phyloP scores from a whole-genome alignment of 2,113 vertebrate genomes.

The Leuciscus idus region DNA sequence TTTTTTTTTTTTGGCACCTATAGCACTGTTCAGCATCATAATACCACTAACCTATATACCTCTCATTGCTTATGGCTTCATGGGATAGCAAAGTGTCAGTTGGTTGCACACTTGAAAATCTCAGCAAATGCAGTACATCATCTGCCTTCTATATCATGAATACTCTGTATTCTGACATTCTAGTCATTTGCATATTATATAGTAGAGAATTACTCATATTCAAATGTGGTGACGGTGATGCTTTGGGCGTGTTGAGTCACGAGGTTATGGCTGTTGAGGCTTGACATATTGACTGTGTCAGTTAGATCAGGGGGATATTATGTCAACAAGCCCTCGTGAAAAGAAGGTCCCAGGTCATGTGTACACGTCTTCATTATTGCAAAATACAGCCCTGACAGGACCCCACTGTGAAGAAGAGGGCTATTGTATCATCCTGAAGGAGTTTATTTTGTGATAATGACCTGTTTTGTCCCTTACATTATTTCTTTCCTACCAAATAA shows the following conservation, averaged over 20 bases:
- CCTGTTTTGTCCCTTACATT: background rate
- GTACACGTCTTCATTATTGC: background rate
- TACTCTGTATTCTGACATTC: background rate
- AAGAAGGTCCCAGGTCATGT: constrained; percentile 28
- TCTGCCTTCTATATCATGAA: background rate
- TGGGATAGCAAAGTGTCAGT: background rate
- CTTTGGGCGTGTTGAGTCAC: background rate
- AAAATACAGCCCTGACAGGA: background rate
- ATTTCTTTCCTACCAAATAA: background rate
- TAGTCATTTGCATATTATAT: constrained; percentile 9
- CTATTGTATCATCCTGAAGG: constrained; percentile 1
- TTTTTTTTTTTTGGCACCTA: too few relatives aligned
- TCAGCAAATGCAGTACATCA: background rate
- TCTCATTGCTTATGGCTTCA: background rate
- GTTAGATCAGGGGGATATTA: constrained; percentile 28
- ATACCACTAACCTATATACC: background rate
- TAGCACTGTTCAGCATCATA: background rate
- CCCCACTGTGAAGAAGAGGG: background rate
- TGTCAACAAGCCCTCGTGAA: constrained; percentile 14
- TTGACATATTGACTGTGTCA: constrained; percentile 35
- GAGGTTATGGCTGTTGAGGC: constrained; percentile 32
- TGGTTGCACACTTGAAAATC: background rate
- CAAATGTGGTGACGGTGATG: background rate
- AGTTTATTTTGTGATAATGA: background rate
- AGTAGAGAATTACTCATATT: background rate